phyloP scores from a whole-genome alignment of 2,113 vertebrate genomes.

The Vulpes ferrilata region DNA sequence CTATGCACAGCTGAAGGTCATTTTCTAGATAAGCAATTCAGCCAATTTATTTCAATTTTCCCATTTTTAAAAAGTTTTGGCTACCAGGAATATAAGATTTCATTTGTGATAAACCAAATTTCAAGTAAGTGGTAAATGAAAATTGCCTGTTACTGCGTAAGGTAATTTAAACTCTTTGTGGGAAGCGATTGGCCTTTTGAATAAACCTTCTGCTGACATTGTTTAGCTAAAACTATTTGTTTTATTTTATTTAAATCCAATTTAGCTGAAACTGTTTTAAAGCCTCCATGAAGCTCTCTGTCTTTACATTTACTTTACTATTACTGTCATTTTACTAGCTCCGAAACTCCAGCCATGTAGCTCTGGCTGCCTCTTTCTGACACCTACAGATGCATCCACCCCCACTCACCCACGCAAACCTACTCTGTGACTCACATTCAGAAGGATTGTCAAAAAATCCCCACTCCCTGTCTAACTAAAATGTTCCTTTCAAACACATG shows the following conservation, averaged over 20 bases:
- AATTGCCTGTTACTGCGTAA: conserved; percentile 4
- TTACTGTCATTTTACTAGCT: conserved; percentile 83
- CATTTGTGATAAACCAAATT: conserved; percentile 60
- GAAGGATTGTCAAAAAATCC: conserved; percentile 76
- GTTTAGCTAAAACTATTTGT: conserved; percentile 4
- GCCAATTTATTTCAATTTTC: conserved; percentile 51
- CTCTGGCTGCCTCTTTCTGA: conserved; percentile 85
- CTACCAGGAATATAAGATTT: conserved; percentile 45
- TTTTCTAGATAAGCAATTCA: conserved; percentile 49
- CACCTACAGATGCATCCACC: conserved; percentile 87
- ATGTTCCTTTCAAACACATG: conserved; percentile 81
- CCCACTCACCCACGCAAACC: conserved; percentile 77
- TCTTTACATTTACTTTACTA: conserved; percentile 84
- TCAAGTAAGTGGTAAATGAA: conserved; percentile 49
- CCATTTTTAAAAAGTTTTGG: conserved; percentile 46
- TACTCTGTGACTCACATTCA: conserved; percentile 85
- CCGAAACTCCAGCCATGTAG: conserved; percentile 84
- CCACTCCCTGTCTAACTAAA: conserved; percentile 79
- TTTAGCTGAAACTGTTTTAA: conserved; percentile 17
- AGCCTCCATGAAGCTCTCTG: conserved; percentile 53
- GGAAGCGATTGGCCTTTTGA: conserved; percentile 59
- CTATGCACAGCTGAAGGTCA: conserved; percentile 61
- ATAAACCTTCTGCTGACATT: conserved; percentile 1
- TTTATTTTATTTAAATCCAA: no score
- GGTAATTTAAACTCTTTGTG: conserved; percentile 59